phyloP scores from a whole-genome alignment of 1,140 invertebrate species.

The Drosophila sucinea region DNA sequence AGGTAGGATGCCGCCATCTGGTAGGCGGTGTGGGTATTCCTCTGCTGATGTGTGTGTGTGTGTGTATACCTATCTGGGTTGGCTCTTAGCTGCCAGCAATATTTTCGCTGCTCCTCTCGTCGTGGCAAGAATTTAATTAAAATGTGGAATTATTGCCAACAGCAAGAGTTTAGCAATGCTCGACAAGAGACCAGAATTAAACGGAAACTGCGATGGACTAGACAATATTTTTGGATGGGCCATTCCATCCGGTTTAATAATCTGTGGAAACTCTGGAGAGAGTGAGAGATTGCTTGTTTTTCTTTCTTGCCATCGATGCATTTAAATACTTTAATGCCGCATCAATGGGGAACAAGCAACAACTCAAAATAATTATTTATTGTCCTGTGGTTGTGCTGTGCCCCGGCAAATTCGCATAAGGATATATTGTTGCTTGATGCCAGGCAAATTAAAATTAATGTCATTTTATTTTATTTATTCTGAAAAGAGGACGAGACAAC shows the following conservation, averaged over 20 bases:
- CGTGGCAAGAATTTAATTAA: conserved; percentile 73
- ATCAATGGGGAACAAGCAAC: background rate
- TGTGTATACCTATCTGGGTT: conserved; percentile 18
- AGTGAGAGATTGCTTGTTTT: too few species aligned
- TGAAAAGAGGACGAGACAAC: too few species aligned
- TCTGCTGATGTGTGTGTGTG: background rate
- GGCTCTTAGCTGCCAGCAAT: conserved; percentile 28
- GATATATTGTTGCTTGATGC: conserved; percentile 15
- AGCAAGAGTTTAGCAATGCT: conserved; percentile 48
- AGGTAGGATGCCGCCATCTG: background rate
- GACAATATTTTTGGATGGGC: background rate
- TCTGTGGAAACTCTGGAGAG: conserved; percentile 2
- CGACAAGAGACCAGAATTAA: conserved; percentile 27
- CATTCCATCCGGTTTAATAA: conserved; percentile 4
- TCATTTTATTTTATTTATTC: conserved; percentile 41
- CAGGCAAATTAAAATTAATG: conserved; percentile 54
- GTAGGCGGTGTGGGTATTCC: background rate
- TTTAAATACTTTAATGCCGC: conserved; percentile 53
- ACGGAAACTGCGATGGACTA: background rate
- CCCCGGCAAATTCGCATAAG: conserved; percentile 9
- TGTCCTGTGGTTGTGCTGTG: conserved; percentile 27
- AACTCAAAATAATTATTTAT: conserved; percentile 57
- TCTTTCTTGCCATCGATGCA: conserved; percentile 33
- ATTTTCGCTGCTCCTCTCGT: conserved; percentile 17
- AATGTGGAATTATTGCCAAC: conserved; percentile 74